Conservation (phyloP, 2,888 invertebrate species). For the Limnephilus lunatus region DNA sequence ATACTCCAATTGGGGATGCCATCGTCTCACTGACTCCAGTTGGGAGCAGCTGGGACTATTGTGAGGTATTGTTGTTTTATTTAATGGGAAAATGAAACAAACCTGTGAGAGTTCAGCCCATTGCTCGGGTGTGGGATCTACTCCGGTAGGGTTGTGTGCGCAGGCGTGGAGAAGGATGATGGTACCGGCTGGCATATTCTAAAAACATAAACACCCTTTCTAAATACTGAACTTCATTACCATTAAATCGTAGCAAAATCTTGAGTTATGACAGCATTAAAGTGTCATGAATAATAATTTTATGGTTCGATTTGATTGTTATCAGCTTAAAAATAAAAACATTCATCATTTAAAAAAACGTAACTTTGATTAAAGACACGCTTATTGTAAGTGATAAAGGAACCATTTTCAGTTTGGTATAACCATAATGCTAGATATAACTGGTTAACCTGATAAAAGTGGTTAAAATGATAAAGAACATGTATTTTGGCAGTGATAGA, state of each 20-base stretch:
- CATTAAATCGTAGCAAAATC: not conserved
- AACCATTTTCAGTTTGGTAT: not conserved
- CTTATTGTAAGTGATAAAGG: not conserved
- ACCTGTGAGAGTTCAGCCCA: conserved; percentile 92
- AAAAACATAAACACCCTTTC: conserved; percentile 68
- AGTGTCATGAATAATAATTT: not conserved
- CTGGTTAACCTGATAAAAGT: not conserved
- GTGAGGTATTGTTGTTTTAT: not conserved
- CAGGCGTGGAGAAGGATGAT: conserved; percentile 96
- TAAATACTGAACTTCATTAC: not conserved
- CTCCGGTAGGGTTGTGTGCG: conserved; percentile 98
- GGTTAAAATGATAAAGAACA: not conserved
- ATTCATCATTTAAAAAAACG: not conserved
- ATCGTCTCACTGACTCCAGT: no score
- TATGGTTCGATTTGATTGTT: not conserved
- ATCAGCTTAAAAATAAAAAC: not conserved
- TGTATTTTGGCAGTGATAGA: not conserved
- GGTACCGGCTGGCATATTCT: conserved; percentile 95
- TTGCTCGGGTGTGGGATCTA: conserved; percentile 91
- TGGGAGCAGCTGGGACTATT: no score
- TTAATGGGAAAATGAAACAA: not conserved
- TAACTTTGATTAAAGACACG: not conserved
- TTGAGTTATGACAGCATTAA: not conserved
- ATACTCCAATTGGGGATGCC: no score
- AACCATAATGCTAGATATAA: not conserved